Conservation (phyloP, 2,888 invertebrate species). For the Alviniconcha strummeri region DNA sequence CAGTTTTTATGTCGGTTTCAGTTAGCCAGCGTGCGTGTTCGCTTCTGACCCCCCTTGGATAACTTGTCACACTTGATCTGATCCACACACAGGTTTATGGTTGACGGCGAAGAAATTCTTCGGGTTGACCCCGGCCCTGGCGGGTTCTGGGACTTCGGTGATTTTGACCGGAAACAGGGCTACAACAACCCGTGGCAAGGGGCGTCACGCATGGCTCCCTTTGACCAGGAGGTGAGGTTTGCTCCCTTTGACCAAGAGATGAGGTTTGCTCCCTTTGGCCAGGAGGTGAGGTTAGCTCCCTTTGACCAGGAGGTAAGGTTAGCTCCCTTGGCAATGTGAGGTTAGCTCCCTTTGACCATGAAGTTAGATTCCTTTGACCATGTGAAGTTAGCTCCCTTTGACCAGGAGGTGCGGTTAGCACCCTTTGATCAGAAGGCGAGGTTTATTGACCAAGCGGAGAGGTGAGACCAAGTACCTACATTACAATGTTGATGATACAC, state of each 20-base stretch:
- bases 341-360: no score
- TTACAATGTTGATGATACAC: no score
- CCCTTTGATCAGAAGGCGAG: no score
- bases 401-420: no score
- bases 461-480: no score
- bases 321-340: no score
- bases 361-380: no score
- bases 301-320: slow-evolving; percentile 58
- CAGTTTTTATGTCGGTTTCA: background rate
- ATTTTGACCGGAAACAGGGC: slow-evolving; percentile 72
- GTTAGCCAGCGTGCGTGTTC: background rate
- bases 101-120: slow-evolving; percentile 61
- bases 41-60: background rate
- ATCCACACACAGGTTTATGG: slow-evolving; percentile 39
- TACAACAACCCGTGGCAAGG: slow-evolving; percentile 68
- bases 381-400: no score
- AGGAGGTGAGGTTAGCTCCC: slow-evolving; percentile 64
- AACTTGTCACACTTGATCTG: no score
- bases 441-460: no score
- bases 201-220: slow-evolving; percentile 67
- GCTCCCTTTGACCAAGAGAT: no score
- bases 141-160: slow-evolving; percentile 82
- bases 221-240: slow-evolving; percentile 56
- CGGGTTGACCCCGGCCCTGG: slow-evolving; percentile 53
- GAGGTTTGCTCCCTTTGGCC: no score